Conservation (phyloP, 2,797 vertebrate species). For the Chiroxiphia lanceolata region DNA sequence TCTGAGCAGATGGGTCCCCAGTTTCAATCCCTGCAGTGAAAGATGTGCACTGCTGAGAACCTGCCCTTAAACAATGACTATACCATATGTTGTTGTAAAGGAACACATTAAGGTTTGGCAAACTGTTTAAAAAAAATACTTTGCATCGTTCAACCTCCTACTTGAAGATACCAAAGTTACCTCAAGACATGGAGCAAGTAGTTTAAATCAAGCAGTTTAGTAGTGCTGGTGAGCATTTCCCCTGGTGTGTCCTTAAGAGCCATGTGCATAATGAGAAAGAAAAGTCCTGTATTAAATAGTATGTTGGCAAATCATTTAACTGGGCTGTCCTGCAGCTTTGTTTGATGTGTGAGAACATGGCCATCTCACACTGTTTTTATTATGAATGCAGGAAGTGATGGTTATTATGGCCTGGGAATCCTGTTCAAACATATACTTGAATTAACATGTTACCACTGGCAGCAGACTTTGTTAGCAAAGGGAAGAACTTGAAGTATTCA, state of each 20-base stretch:
- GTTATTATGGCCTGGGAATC: slow-evolving; percentile 41
- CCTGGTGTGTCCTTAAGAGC: background rate
- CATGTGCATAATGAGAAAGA: background rate
- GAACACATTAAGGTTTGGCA: slow-evolving; percentile 22
- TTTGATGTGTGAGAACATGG: slow-evolving; percentile 60
- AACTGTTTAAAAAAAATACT: slow-evolving; percentile 28
- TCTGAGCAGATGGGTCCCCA: slow-evolving; percentile 54
- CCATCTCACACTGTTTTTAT: slow-evolving; percentile 35
- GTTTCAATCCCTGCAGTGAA: slow-evolving; percentile 39
- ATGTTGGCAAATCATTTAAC: slow-evolving; percentile 36
- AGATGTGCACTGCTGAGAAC: slow-evolving; percentile 49
- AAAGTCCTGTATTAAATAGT: slow-evolving; percentile 31
- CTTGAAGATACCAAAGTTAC: slow-evolving; percentile 2
- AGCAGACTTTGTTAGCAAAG: background rate
- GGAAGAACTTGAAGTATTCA: background rate
- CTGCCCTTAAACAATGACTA: slow-evolving; percentile 61
- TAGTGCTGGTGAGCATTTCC: background rate
- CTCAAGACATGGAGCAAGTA: background rate
- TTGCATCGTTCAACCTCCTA: background rate
- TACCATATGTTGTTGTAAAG: slow-evolving; percentile 65
- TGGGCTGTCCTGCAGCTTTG: slow-evolving; percentile 21
- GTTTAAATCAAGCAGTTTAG: background rate
- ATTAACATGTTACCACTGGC: slow-evolving; percentile 37
- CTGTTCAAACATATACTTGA: slow-evolving; percentile 21
- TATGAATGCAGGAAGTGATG: slow-evolving; percentile 57